Evolutionary conservation across 2,888 invertebrate genomes (phyloP).

Genomic region (Mythimna albipuncta): DNA sequence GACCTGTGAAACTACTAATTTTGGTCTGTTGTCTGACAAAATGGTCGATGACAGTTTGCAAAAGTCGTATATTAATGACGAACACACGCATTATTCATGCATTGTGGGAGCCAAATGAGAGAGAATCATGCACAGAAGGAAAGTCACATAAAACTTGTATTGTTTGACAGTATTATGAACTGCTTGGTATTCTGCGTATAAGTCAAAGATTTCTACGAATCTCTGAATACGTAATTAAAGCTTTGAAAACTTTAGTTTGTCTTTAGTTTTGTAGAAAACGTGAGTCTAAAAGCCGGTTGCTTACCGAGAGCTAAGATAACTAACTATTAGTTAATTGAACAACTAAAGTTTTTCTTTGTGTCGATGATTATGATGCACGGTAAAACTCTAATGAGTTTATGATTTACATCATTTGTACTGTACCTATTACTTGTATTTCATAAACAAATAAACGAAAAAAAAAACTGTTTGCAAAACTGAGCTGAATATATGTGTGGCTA

Average conservation of each 20-base stretch:
- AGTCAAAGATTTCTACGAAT: constrained; percentile 14
- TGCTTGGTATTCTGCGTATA: constrained; percentile 11
- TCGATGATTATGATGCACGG: no score
- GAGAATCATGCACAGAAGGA: constrained; percentile 21
- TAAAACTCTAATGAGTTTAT: no score
- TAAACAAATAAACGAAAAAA: no score
- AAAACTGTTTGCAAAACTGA: no score
- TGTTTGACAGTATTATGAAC: neutral
- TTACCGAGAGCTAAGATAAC: neutral
- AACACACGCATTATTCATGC: constrained; percentile 6
- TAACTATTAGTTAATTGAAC: no score
- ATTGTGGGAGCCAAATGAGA: constrained; percentile 10
- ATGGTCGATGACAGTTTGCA: neutral
- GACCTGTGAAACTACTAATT: no score
- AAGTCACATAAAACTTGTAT: constrained; percentile 1
- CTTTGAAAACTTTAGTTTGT: no score
- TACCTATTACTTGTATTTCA: no score
- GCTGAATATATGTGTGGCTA: no score
- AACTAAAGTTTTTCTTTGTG: no score
- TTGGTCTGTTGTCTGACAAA: neutral
- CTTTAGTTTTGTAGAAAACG: no score
- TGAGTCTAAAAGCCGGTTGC: neutral
- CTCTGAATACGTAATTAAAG: neutral
- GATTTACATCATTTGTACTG: no score
- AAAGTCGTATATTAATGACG: neutral